Evolutionary conservation across 2,888 invertebrate genomes (phyloP).

Genomic region (Cephus pulcher): DNA sequence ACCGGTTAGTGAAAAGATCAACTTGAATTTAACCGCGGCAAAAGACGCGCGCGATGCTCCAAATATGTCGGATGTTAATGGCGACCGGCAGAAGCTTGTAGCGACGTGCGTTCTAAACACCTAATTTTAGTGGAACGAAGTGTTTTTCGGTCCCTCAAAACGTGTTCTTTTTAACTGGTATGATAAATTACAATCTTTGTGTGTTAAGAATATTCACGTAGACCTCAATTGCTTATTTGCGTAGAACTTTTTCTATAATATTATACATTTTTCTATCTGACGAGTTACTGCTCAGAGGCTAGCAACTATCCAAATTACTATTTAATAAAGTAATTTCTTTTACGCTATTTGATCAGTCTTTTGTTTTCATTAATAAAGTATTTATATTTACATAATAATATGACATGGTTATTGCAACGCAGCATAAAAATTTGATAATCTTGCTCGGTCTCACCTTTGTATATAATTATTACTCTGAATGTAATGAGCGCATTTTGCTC

Average conservation of each 20-base stretch:
- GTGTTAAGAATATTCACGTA: not conserved
- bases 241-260: not conserved
- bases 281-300: not conserved
- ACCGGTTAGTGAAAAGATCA: not conserved
- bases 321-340: not conserved
- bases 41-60: conserved; percentile 21
- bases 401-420: not conserved
- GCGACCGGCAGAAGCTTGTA: conserved; percentile 19
- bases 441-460: not conserved
- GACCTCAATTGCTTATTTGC: not conserved
- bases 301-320: not conserved
- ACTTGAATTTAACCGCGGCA: not conserved
- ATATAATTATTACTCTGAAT: not conserved
- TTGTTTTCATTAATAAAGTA: not conserved
- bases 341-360: not conserved
- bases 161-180: conserved; percentile 14
- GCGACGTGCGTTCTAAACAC: conserved; percentile 9
- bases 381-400: not conserved
- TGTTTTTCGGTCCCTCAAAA: conserved; percentile 2
- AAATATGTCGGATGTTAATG: conserved; percentile 22
- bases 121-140: conserved; percentile 6
- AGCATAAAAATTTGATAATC: not conserved
- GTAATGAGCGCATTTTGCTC: not conserved
- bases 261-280: not conserved
- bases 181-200: not conserved